These are phyloP conservation scores for Mythimna albipuncta DNA, from an alignment of 2,888 invertebrate genomes.

Conservation along the genomic window DNA sequence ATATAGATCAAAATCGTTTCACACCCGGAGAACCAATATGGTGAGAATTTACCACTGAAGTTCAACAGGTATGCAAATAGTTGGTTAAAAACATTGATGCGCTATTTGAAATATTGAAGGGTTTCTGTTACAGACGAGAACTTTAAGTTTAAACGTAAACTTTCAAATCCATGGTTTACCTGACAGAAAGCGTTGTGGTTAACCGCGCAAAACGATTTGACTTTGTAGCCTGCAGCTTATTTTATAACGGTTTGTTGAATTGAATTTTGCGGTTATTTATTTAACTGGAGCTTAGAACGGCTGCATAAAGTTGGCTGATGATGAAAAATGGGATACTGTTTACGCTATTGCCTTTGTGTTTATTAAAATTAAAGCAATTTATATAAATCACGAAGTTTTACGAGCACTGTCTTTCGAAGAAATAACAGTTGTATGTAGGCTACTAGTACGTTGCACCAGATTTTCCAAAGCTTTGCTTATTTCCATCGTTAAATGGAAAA, in stretches of 20 bases:
- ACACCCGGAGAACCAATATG: slow-evolving; percentile 60
- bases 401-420: slow-evolving; percentile 4
- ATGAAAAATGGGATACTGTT: slow-evolving; percentile 60
- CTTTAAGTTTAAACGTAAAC: slow-evolving; percentile 81
- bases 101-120: slow-evolving; percentile 80
- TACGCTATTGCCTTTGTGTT: slow-evolving; percentile 47
- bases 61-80: slow-evolving; percentile 83
- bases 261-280: slow-evolving; percentile 91
- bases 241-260: slow-evolving; percentile 90
- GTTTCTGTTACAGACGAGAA: slow-evolving; percentile 78
- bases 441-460: neutral
- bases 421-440: slow-evolving; percentile 13
- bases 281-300: slow-evolving; percentile 82
- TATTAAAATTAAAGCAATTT: slow-evolving; percentile 52
- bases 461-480: slow-evolving; percentile 1
- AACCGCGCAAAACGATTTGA: slow-evolving; percentile 89
- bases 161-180: slow-evolving; percentile 86
- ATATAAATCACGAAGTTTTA: slow-evolving; percentile 49
- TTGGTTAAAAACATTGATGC: slow-evolving; percentile 70
- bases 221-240: slow-evolving; percentile 88
- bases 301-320: slow-evolving; percentile 69
- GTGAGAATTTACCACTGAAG: slow-evolving; percentile 65
- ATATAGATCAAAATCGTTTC: slow-evolving; percentile 72
- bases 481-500: neutral
- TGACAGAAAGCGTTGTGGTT: slow-evolving; percentile 87